Percentiles rank a stretch among this genome's conserved stretches.
Conservation (phyloP, 2,888 invertebrate genomes). For the Onthophagus sagittarius region DNA sequence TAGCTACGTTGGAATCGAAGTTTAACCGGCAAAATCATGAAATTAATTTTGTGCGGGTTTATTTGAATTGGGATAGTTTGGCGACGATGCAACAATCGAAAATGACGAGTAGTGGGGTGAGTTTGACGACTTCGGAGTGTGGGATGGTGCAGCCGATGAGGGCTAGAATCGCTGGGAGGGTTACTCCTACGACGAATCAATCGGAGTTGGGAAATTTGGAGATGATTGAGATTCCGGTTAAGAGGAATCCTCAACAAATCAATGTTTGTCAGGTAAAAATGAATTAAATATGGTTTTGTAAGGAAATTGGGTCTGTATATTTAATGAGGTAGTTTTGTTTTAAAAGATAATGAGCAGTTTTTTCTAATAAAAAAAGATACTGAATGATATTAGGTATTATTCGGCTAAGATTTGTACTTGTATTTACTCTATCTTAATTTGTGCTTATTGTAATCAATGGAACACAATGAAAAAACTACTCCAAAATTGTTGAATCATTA, state of each 20-base stretch:
- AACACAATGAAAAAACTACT: too few relatives aligned
- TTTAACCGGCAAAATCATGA: constrained; percentile 48
- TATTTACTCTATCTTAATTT: too few relatives aligned
- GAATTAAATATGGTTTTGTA: too few relatives aligned
- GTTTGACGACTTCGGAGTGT: constrained; percentile 45
- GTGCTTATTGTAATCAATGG: too few relatives aligned
- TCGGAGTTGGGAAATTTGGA: constrained; percentile 60
- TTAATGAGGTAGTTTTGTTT: too few relatives aligned
- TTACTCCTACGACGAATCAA: constrained; percentile 65
- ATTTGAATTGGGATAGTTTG: constrained; percentile 68
- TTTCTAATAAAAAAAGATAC: too few relatives aligned
- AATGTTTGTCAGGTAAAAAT: constrained; percentile 59
- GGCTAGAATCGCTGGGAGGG: constrained; percentile 69
- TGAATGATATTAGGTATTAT: too few relatives aligned
- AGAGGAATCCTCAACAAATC: constrained; percentile 56
- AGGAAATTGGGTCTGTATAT: too few relatives aligned
- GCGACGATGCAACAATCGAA: constrained; percentile 49
- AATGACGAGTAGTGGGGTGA: constrained; percentile 47
- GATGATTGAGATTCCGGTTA: constrained; percentile 70
- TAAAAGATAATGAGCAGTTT: too few relatives aligned
- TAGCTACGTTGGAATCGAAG: constrained; percentile 62
- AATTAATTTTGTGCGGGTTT: constrained; percentile 62
- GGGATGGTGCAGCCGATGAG: constrained; percentile 57
- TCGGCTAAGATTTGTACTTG: too few relatives aligned
- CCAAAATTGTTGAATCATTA: too few relatives aligned